Percentiles rank a stretch among this genome's conserved stretches.
Evolutionary conservation across 1,140 invertebrate species (phyloP).

Genomic region (Neoseiulus cucumeris): DNA sequence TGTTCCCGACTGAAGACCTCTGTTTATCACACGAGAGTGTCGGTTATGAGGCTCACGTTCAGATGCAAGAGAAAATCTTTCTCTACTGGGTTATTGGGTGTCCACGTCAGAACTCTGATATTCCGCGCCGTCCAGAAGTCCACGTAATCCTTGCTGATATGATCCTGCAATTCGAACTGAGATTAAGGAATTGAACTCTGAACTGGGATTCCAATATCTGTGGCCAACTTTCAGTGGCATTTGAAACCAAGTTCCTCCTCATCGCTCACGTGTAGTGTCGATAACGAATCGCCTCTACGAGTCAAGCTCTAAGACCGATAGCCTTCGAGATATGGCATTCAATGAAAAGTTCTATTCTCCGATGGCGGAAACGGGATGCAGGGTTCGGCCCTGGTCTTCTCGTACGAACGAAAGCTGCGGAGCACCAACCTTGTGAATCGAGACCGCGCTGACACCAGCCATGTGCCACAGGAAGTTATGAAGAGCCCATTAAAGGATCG

Average conservation of each 20-base stretch:
- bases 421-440: constrained; percentile 43
- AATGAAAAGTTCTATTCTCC: too few species aligned
- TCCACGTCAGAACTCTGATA: constrained; percentile 19
- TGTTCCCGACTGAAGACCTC: too few species aligned
- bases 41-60: constrained; percentile 17
- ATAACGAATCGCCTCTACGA: too few species aligned
- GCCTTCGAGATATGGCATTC: too few species aligned
- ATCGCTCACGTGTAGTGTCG: too few species aligned
- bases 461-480: constrained; percentile 32
- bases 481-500: constrained; percentile 35
- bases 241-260: too few species aligned
- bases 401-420: background rate
- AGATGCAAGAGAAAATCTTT: constrained; percentile 18
- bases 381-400: too few species aligned
- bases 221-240: too few species aligned
- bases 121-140: constrained; percentile 15
- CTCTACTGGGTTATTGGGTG: constrained; percentile 18
- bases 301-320: too few species aligned
- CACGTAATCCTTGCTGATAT: constrained; percentile 15
- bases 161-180: background rate
- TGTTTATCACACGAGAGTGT: constrained; percentile 14
- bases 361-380: too few species aligned
- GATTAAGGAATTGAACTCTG: too few species aligned
- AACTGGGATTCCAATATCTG: too few species aligned
- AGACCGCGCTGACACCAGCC: constrained; percentile 39